phyloP scores from a whole-genome alignment of 2,797 vertebrate species.

The Rhinella marina region DNA sequence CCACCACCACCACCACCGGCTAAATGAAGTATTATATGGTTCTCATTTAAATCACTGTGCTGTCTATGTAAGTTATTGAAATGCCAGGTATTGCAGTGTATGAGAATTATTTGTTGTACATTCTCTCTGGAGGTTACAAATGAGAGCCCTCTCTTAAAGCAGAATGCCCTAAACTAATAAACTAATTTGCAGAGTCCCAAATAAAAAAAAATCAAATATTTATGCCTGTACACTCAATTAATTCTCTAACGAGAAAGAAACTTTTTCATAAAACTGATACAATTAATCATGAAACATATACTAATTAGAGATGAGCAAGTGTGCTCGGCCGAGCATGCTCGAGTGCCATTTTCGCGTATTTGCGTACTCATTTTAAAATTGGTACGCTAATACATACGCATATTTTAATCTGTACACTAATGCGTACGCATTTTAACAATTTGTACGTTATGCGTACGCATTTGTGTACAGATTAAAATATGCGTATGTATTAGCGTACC shows the following conservation, averaged over 20 bases:
- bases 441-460: no score
- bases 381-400: no score
- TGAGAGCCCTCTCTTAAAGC: not conserved
- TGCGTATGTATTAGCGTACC: no score
- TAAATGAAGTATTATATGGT: not conserved
- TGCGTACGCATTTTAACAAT: no score
- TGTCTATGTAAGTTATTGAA: not conserved
- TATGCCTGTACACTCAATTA: not conserved
- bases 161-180: not conserved
- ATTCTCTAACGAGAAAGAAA: not conserved
- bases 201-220: not conserved
- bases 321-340: no score
- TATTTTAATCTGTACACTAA: no score
- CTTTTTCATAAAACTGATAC: not conserved
- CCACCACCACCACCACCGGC: not conserved
- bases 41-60: not conserved
- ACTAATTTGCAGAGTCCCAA: not conserved
- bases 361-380: no score
- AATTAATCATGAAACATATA: not conserved
- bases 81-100: not conserved
- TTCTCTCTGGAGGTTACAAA: not conserved
- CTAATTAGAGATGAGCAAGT: no score
- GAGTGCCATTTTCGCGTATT: no score
- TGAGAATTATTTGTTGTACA: not conserved
- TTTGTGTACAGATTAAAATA: no score